Percentiles rank a stretch among this genome's conserved stretches.
Evolutionary conservation across 2,797 vertebrate genomes (phyloP).

Genomic region (Melanogrammus aeglefinus): DNA sequence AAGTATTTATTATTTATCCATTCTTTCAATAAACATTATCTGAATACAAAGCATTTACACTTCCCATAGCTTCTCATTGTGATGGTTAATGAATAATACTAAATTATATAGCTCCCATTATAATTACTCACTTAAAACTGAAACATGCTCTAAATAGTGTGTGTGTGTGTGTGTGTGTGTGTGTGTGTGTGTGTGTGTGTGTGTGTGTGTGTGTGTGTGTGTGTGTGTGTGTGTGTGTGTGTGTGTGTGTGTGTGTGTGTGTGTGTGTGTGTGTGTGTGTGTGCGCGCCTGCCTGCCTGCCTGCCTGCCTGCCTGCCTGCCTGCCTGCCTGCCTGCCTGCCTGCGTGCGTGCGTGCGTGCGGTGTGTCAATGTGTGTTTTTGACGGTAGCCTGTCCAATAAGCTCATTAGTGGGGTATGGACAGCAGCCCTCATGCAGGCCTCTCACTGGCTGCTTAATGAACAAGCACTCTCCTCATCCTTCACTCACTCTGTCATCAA

Average conservation of each 20-base stretch:
- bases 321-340: no score
- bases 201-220: not conserved
- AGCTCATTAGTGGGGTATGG: conserved; percentile 10
- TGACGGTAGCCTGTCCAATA: not conserved
- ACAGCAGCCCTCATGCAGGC: not conserved
- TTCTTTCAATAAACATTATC: not conserved
- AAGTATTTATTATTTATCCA: not conserved
- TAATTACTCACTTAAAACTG: not conserved
- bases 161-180: not conserved
- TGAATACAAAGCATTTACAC: not conserved
- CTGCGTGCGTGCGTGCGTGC: not conserved
- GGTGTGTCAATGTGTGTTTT: no score
- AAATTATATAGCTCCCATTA: not conserved
- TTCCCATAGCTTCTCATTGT: not conserved
- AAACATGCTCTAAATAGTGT: not conserved
- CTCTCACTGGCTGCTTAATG: not conserved
- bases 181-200: not conserved
- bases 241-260: not conserved
- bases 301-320: no score
- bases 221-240: not conserved
- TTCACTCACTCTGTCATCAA: not conserved
- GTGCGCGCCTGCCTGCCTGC: no score
- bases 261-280: not conserved
- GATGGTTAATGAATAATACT: not conserved
- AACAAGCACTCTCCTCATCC: not conserved